Evolutionary conservation across 2,888 invertebrate species (phyloP).

Genomic region (Corythucha ciliata): DNA sequence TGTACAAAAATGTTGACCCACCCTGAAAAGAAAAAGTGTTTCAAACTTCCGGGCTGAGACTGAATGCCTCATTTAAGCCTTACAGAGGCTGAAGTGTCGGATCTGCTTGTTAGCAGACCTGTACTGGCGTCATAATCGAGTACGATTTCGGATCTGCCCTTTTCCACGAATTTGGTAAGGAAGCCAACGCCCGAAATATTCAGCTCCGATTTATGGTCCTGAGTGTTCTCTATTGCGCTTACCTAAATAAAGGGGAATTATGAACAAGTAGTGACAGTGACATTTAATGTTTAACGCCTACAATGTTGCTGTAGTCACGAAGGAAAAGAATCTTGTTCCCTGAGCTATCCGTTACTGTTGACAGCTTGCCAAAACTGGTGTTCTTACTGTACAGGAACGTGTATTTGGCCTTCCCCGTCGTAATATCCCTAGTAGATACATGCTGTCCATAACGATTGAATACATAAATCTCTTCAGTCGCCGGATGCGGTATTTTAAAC

Average conservation of each 20-base stretch:
- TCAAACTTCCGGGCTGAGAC: no score
- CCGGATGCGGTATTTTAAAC: conserved; percentile 44
- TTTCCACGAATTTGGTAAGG: conserved; percentile 76
- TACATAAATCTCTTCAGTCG: conserved; percentile 86
- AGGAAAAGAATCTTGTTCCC: conserved; percentile 86
- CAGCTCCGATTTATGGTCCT: conserved; percentile 84
- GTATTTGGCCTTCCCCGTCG: conserved; percentile 89
- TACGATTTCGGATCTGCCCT: conserved; percentile 79
- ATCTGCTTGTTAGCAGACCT: conserved; percentile 74
- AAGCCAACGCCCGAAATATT: conserved; percentile 89
- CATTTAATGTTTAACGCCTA: conserved; percentile 39
- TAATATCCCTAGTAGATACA: conserved; percentile 83
- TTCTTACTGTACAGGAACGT: conserved; percentile 95
- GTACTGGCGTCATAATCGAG: conserved; percentile 83
- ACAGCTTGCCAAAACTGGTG: conserved; percentile 87
- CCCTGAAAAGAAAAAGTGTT: conserved; percentile 45
- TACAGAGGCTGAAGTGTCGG: conserved; percentile 51
- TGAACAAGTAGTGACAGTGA: not conserved
- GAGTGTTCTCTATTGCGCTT: conserved; percentile 88
- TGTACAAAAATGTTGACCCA: conserved; percentile 80
- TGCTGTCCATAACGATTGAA: conserved; percentile 89
- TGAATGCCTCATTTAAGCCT: no score
- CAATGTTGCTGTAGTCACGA: conserved; percentile 84
- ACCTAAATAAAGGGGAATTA: conserved; percentile 36
- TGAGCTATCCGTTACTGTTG: conserved; percentile 86